phyloP scores from a whole-genome alignment of 2,797 vertebrate species.

The Xiphorhynchus erythropygius region DNA sequence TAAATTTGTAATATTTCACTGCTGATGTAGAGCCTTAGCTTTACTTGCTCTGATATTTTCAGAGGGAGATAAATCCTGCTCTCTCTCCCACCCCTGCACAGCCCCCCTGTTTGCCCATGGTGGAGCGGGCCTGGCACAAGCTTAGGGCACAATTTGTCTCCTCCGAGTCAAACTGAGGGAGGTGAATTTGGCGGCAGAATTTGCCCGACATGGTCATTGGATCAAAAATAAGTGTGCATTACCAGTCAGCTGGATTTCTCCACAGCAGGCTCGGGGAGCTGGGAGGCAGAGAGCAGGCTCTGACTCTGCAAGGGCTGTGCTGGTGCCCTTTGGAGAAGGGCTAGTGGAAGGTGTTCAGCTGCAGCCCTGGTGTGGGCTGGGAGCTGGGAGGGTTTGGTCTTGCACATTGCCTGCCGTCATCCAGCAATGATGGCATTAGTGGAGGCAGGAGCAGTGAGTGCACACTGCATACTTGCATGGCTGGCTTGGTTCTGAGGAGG shows the following conservation, averaged over 20 bases:
- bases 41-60: background rate
- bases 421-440: background rate
- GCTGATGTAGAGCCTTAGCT: background rate
- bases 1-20: conserved; percentile 12
- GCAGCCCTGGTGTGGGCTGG: background rate
- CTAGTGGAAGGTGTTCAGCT: background rate
- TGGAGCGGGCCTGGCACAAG: background rate
- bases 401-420: background rate
- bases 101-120: background rate
- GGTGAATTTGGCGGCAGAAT: background rate
- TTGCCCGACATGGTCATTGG: background rate
- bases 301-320: background rate
- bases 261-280: background rate
- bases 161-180: background rate
- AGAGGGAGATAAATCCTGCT: background rate
- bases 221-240: background rate
- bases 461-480: background rate
- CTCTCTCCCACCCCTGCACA: background rate
- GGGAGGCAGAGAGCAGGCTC: background rate
- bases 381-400: background rate
- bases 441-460: background rate
- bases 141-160: background rate
- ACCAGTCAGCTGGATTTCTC: background rate
- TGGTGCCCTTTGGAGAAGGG: background rate
- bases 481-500: background rate